phyloP scores from a whole-genome alignment of 2,888 invertebrate genomes.

The Synergus gifuensis region DNA sequence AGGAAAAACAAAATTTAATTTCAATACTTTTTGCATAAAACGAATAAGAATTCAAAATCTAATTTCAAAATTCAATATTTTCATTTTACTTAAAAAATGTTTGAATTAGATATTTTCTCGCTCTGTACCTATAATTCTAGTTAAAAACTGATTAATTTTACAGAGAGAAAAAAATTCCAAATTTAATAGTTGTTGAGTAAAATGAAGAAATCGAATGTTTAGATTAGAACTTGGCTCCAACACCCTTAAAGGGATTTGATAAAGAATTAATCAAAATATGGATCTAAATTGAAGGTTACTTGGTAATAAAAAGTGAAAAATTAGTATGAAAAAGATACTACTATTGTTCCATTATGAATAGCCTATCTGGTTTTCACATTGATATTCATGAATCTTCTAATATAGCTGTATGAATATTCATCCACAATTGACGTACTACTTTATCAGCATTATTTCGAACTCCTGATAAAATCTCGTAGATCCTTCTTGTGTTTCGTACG shows the following conservation, averaged over 20 bases:
- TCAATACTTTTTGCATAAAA: too few relatives aligned
- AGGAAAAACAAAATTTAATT: too few relatives aligned
- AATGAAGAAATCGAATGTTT: too few relatives aligned
- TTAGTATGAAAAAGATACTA: neutral
- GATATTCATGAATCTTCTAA: constrained; percentile 17
- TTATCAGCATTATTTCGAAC: constrained; percentile 1
- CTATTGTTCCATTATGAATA: constrained; percentile 13
- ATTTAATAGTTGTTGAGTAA: too few relatives aligned
- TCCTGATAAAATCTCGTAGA: constrained; percentile 1
- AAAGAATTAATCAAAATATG: neutral
- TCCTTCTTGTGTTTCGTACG: constrained; percentile 5
- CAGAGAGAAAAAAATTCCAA: too few relatives aligned
- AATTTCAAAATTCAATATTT: too few relatives aligned
- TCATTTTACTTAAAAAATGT: too few relatives aligned
- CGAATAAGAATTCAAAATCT: too few relatives aligned
- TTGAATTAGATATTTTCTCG: too few relatives aligned
- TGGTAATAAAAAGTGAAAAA: neutral
- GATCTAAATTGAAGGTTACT: neutral
- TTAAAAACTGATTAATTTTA: too few relatives aligned
- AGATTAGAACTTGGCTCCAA: too few relatives aligned
- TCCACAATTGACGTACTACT: constrained; percentile 6
- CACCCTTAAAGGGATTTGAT: neutral
- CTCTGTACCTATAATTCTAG: too few relatives aligned
- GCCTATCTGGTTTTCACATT: neutral
- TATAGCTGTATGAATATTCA: constrained; percentile 14